Conservation (phyloP, 2,888 invertebrate species). For the Chironomus riparius region DNA sequence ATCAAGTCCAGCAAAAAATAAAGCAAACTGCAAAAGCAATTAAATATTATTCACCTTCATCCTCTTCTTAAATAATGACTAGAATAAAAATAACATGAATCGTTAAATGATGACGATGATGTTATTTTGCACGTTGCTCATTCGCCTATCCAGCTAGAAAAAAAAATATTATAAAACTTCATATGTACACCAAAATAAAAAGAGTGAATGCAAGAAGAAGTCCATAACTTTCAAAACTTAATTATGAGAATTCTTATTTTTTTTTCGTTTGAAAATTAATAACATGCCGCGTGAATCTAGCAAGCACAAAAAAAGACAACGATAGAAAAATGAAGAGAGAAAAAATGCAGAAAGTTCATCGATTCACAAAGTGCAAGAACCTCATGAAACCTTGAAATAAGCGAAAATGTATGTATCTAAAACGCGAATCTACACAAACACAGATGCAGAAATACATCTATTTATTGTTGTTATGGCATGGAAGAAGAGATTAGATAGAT, state of each 20-base stretch:
- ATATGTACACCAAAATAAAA: too few species aligned
- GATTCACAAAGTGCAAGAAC: conserved; percentile 22
- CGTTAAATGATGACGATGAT: too few species aligned
- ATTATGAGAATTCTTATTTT: too few species aligned
- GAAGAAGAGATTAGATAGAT: not conserved
- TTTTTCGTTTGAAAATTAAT: not conserved
- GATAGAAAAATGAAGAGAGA: not conserved
- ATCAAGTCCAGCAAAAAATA: too few species aligned
- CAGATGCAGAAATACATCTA: not conserved
- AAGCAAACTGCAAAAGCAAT: too few species aligned
- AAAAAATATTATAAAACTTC: too few species aligned
- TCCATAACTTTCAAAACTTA: too few species aligned
- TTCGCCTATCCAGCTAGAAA: too few species aligned
- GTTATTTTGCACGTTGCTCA: too few species aligned
- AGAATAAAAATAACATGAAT: too few species aligned
- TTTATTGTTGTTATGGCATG: not conserved
- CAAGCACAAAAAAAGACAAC: not conserved
- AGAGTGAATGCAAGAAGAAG: not conserved
- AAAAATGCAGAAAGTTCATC: conserved; percentile 22
- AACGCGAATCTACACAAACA: not conserved
- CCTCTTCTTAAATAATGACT: too few species aligned
- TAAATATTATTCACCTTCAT: too few species aligned
- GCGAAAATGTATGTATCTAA: not conserved
- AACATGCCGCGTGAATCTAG: not conserved
- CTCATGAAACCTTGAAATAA: conserved; percentile 14